Evolutionary conservation across 2,888 invertebrate genomes (phyloP), one percentile per base, ranked within the genome.

Genomic region (Itoplectis maculator): DNA sequence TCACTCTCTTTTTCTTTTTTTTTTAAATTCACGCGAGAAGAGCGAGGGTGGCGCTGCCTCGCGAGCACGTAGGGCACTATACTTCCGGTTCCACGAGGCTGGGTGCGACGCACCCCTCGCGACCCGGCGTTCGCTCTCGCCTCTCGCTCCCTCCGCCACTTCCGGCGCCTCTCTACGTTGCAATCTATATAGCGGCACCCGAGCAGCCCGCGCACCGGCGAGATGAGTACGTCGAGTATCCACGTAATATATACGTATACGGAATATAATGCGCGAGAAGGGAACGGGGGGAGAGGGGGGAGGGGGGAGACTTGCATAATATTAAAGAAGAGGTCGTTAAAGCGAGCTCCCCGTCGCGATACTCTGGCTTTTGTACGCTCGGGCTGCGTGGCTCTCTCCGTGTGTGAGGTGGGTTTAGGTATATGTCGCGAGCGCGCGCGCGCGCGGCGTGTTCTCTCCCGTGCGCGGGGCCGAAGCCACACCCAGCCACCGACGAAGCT

Each of bases 391-490:
- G 35, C 9, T 11, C 29, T 37, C 7, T 29, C n/a, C 49, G 23
- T 66, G 0, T 72, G 4, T 68, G 6, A n/a, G 37, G 13, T 54
- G 6, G 59, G 37, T 63, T 15, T 66, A 5, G 37, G 77, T 78
- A 66, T 74, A 85, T 63, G 77, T 81, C 69, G 81, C 78, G 54
- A 75, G 68, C 29, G 29, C 81, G 83, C 69, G 81, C 78, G 54
- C 73, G 68, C 29, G 29, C 81, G 83, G 82, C 83, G 82, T 83
- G 79, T 82, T 81, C 77, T 54, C 72, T n/a, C n/a, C n/a, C n/a
- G n/a, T n/a, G n/a, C n/a, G n/a, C n/a, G n/a, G n/a, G n/a, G n/a
- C 13, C 61, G 79, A 84, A 83, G 86, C 84, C 85, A 85, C 85
- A 85, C 83, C 86, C 83, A 73, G 73, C 61, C n/a, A n/a, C n/a